Conservation (phyloP, 2,797 vertebrate species). For the Pitangus sulphuratus region DNA sequence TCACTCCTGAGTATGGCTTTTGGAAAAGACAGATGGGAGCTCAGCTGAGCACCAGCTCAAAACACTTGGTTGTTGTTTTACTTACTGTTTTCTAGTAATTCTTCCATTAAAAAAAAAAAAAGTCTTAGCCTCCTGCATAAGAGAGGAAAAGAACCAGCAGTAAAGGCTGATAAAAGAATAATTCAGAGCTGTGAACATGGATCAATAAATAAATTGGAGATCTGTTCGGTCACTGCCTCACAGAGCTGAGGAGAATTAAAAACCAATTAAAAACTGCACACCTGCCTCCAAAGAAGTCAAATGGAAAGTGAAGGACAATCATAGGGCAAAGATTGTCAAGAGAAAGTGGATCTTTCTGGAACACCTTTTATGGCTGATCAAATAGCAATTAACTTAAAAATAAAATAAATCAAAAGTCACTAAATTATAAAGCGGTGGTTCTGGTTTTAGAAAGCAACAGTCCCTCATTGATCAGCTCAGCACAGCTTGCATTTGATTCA, state of each 20-base stretch:
- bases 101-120: not conserved
- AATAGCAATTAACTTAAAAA: not conserved
- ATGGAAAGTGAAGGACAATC: not conserved
- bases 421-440: not conserved
- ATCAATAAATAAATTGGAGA: not conserved
- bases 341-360: not conserved
- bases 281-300: constrained; percentile 5
- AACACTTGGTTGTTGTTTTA: not conserved
- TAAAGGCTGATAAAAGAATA: not conserved
- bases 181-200: not conserved
- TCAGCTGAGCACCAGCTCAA: not conserved
- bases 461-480: constrained; percentile 16
- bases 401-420: not conserved
- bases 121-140: not conserved
- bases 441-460: not conserved
- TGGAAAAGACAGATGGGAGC: not conserved
- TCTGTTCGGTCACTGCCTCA: not conserved
- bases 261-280: constrained; percentile 26
- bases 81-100: not conserved
- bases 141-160: not conserved
- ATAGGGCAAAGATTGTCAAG: not conserved
- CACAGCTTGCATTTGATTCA: constrained; percentile 21
- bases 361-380: not conserved
- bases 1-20: not conserved
- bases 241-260: constrained; percentile 41